A percentile compares a stretch with the other conserved stretches of the same genome.
Conservation (phyloP, 1,140 invertebrate species). For the Anagrus nilaparvatae region DNA sequence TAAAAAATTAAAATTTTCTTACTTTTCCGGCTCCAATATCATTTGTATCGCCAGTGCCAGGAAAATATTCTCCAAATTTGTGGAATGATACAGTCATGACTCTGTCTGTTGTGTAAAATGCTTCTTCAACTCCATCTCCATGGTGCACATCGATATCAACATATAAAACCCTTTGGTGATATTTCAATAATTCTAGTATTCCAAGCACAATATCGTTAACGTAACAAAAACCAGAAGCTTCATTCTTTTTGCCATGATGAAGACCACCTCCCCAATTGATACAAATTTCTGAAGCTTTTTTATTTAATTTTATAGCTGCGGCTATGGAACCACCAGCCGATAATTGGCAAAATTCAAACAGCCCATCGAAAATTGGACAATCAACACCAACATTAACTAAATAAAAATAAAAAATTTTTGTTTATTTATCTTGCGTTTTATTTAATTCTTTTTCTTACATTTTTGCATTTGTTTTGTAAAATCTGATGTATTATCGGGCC, state of each 20-base stretch:
- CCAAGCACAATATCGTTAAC: slow-evolving; percentile 95
- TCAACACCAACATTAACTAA: slow-evolving; percentile 96
- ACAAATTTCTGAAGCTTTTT: slow-evolving; percentile 92
- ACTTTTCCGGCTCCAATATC: slow-evolving; percentile 75
- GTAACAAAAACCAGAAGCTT: slow-evolving; percentile 95
- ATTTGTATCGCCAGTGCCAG: slow-evolving; percentile 1
- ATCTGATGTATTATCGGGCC: slow-evolving; percentile 98
- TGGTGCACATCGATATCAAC: slow-evolving; percentile 99
- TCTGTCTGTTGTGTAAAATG: slow-evolving; percentile 95
- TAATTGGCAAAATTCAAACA: slow-evolving; percentile 95
- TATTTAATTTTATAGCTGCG: slow-evolving; percentile 89
- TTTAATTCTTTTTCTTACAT: slow-evolving; percentile 72
- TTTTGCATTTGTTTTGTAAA: slow-evolving; percentile 99
- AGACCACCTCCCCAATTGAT: slow-evolving; percentile 97
- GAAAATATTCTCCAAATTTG: slow-evolving; percentile 43
- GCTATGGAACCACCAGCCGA: slow-evolving; percentile 96
- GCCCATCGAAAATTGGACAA: slow-evolving; percentile 92
- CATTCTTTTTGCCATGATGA: slow-evolving; percentile 96
- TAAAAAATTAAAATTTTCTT: too few species aligned
- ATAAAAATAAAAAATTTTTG: slow-evolving; percentile 21
- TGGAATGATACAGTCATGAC: slow-evolving; percentile 99
- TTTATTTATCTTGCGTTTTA: not conserved
- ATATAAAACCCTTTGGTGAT: slow-evolving; percentile 95
- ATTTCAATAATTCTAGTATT: slow-evolving; percentile 90
- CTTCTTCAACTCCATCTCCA: slow-evolving; percentile 98